phyloP scores from a whole-genome alignment of 2,888 invertebrate genomes.

The Gibbula magus region DNA sequence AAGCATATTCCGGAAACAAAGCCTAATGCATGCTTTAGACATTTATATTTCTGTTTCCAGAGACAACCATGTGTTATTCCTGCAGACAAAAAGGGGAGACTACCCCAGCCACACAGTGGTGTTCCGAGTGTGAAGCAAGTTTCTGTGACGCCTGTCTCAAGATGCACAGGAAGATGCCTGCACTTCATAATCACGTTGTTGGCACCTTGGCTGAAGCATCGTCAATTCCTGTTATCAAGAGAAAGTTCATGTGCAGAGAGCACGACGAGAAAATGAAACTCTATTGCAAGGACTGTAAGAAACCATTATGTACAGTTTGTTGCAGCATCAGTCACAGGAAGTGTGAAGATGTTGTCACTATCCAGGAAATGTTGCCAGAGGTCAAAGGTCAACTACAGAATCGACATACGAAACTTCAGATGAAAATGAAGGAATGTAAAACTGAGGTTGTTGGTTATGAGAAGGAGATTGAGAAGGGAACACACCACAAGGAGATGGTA shows the following conservation, averaged over 20 bases:
- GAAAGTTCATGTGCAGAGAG: neutral
- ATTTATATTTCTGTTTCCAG: too few relatives aligned
- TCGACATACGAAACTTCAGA: neutral
- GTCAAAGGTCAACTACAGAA: neutral
- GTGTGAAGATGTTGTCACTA: neutral
- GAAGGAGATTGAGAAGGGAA: neutral
- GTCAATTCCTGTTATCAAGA: neutral
- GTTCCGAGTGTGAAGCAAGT: neutral
- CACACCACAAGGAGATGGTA: neutral
- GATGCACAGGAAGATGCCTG: neutral
- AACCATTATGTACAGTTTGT: neutral
- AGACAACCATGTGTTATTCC: too few relatives aligned
- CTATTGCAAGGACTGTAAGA: neutral
- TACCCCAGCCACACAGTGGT: neutral
- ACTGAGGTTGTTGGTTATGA: neutral
- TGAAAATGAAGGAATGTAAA: neutral
- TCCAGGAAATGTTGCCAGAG: neutral
- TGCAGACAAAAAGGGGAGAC: neutral
- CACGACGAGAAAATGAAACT: neutral
- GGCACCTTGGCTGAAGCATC: neutral
- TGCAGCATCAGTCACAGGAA: constrained; percentile 1
- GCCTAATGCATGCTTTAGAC: too few relatives aligned
- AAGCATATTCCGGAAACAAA: too few relatives aligned
- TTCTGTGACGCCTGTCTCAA: neutral
- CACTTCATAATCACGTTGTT: neutral